Evolutionary conservation across 2,888 invertebrate species (phyloP).

Genomic region (Fabriciana adippe): DNA sequence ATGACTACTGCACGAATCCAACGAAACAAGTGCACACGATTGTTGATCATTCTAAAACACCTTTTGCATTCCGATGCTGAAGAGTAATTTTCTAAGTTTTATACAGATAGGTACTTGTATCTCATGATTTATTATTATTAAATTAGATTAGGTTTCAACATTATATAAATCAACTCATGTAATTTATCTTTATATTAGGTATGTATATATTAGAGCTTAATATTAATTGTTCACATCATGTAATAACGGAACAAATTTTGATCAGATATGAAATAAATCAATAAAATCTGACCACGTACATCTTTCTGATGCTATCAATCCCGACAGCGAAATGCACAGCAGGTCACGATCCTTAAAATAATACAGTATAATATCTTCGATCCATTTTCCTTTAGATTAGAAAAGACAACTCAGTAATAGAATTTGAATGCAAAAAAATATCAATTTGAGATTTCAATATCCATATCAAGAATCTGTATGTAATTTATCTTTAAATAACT

Average conservation of each 20-base stretch:
- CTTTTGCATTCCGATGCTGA: neutral
- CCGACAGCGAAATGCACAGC: slow-evolving; percentile 54
- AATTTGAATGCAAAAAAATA: slow-evolving; percentile 13
- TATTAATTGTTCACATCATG: slow-evolving; percentile 10
- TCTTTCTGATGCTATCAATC: slow-evolving; percentile 52
- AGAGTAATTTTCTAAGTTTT: neutral
- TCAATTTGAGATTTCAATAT: neutral
- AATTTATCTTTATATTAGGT: neutral
- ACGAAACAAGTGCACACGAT: slow-evolving; percentile 6
- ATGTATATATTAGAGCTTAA: neutral
- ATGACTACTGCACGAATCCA: slow-evolving; percentile 24
- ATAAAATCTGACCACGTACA: slow-evolving; percentile 34
- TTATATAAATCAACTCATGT: no score
- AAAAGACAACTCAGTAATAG: slow-evolving; percentile 7
- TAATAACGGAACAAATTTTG: slow-evolving; percentile 33
- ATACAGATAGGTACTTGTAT: neutral
- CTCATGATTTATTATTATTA: neutral
- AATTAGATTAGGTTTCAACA: neutral
- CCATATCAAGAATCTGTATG: neutral
- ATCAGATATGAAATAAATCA: slow-evolving; percentile 35
- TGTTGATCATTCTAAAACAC: slow-evolving; percentile 3
- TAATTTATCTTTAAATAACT: slow-evolving; percentile 1
- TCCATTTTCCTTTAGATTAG: slow-evolving; percentile 19
- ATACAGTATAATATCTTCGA: slow-evolving; percentile 17
- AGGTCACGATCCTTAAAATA: slow-evolving; percentile 57